Evolutionary conservation across 2,113 vertebrate species (phyloP), one percentile per base, ranked within the genome.

Genomic region (Nerophis ophidion): DNA sequence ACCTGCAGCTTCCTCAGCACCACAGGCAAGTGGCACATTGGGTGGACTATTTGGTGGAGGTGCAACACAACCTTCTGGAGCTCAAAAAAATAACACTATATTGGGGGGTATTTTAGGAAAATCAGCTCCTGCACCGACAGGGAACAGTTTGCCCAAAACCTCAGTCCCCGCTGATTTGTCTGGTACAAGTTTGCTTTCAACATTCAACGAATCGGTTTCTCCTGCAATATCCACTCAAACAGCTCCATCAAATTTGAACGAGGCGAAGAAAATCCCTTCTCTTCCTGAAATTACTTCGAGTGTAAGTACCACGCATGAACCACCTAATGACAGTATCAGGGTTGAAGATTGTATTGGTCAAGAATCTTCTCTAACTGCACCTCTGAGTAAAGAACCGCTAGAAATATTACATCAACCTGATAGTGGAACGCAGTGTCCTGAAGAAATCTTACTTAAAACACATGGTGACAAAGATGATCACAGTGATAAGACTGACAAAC

Each of bases 241-340:
- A 82, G 85, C 61, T 60, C 72, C 72, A 80, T 70, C 51, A 73
- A 73, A 72, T 80, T 63, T 72, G 81, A 71, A 72, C 82, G 83
- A 90, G 74, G 19, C 58, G 7, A 63, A 50, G 6, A 65, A 62
- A 63, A 33, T 7, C 16, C 61, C 62, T 47, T 9, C 44, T 62
- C 7, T 59, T 10, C 26, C 48, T 8, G 48, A 66, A 33, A 61
- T 14, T 13, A 38, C 42, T 44, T 54, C 57, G 55, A 17, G 8
- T 84, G 81, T 48, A 81, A 85, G 13, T 80, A 85, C 60, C 63
- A 70, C 67, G 81, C 76, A 56, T 74, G 75, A 82, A 80, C 49
- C 72, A 74, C 69, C 58, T 80, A 82, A 91, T 82, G 45, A 64
- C 15, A 68, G 8, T 48, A 72, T 60, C 70, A 47, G 48, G 6